Evolutionary conservation across 2,113 vertebrate species (phyloP), one percentile per base, ranked within the genome.

Genomic region (Triplophysa dalaica): DNA sequence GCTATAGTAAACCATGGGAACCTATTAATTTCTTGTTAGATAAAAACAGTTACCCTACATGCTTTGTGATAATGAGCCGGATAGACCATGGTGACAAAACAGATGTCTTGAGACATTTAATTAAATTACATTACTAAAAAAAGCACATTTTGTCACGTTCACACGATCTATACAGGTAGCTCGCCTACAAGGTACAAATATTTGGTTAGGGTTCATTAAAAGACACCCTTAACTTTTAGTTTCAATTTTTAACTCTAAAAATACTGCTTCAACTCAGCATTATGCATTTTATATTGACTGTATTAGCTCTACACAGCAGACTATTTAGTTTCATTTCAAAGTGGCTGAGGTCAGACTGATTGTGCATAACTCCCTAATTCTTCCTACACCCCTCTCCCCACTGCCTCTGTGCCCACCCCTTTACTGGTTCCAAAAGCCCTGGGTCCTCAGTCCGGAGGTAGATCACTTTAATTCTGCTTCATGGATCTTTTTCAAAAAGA

Each of bases 391-490:
- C 61, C 79, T n/a, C 70, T 24, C 17, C 60, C 61, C 74, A 79
- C 65, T 83, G 64, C 65, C 45, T 62, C 66, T 33, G 22, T 50
- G 65, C 54, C 70, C 77, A 85, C 80, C 81, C 85, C 83, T 78
- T 73, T 41, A 83, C 73, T 84, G 86, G 61, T 81, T 78, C 72
- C 67, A 80, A 83, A 50, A 86, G 74, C 80, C 77, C 87, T 78
- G 70, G 78, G 84, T 87, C 80, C 72, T 83, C 84, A 66, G 83
- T 89, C 90, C 82, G 84, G 88, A 91, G 91, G 90, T 92, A 92
- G 92, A 92, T 93, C 92, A 91, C 86, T 92, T 94, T 93, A 94
- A 92, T 93, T 94, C 92, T 94, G 92, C 92, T 93, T 93, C 91
- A 94, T 76, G 24, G 90, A 89, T 90, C 90, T 93, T 91, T 92